Evolutionary conservation across 1,140 invertebrate species (phyloP).

Genomic region (Lasioglossum baleicum): DNA sequence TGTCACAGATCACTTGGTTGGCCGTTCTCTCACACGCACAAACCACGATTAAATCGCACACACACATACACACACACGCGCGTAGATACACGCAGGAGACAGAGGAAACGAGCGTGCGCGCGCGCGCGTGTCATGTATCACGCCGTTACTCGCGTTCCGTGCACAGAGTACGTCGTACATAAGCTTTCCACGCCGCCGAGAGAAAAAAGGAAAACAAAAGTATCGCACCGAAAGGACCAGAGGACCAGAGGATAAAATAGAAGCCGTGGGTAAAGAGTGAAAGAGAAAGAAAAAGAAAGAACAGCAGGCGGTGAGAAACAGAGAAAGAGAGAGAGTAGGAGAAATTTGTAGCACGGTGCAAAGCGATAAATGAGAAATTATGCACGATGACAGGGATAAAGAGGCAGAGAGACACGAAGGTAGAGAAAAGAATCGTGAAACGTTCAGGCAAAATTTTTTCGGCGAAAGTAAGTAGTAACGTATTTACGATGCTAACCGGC

Average conservation of each 20-base stretch:
- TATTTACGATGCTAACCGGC: constrained; percentile 78
- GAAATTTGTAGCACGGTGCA: neutral
- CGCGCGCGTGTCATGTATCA: constrained; percentile 61
- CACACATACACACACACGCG: constrained; percentile 35
- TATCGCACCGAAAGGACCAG: neutral
- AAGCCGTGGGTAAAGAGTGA: too few relatives aligned
- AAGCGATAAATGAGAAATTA: constrained; percentile 4
- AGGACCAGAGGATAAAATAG: neutral
- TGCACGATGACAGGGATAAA: constrained; percentile 1
- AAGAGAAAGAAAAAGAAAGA: neutral
- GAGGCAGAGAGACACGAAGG: constrained; percentile 7
- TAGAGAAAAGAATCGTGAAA: neutral
- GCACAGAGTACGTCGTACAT: constrained; percentile 47
- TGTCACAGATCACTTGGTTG: constrained; percentile 64
- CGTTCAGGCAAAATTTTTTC: constrained; percentile 31
- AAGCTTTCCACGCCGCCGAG: constrained; percentile 45
- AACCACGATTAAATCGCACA: constrained; percentile 39
- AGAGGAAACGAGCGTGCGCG: constrained; percentile 39
- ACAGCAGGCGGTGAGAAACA: too few relatives aligned
- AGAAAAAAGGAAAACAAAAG: constrained; percentile 13
- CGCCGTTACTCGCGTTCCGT: constrained; percentile 49
- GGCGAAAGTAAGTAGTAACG: constrained; percentile 39
- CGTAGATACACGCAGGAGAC: constrained; percentile 25
- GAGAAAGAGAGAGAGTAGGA: constrained; percentile 9
- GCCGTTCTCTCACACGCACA: constrained; percentile 52